A percentile compares a stretch with the other conserved stretches of the same genome.
Conservation (phyloP, 2,888 invertebrate species). For the Odontocerum albicorne region DNA sequence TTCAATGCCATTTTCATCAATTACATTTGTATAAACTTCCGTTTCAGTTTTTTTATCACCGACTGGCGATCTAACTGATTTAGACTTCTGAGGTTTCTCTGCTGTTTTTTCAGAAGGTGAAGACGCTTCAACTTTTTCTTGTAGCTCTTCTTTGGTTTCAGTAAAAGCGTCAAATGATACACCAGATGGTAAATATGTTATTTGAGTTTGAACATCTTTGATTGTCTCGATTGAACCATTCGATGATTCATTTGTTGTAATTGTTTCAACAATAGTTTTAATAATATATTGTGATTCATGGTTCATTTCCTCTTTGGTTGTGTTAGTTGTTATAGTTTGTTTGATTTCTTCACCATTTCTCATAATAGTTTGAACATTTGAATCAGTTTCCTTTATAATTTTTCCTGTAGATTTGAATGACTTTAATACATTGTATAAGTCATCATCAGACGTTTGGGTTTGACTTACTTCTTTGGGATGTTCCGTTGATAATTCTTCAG, state of each 20-base stretch:
- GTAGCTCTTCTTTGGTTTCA: too few relatives aligned
- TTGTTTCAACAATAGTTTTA: slow-evolving; percentile 52
- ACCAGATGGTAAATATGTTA: slow-evolving; percentile 53
- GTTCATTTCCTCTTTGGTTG: slow-evolving; percentile 53
- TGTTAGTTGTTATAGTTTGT: slow-evolving; percentile 40
- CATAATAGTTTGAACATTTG: slow-evolving; percentile 45
- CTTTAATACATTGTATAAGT: slow-evolving; percentile 43
- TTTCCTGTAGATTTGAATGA: slow-evolving; percentile 37
- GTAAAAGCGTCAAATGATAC: slow-evolving; percentile 48
- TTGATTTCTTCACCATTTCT: slow-evolving; percentile 42
- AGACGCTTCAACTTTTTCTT: slow-evolving; percentile 13
- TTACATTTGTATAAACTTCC: slow-evolving; percentile 51
- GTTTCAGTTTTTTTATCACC: slow-evolving; percentile 55
- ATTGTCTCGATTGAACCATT: slow-evolving; percentile 53
- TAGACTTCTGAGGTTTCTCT: neutral
- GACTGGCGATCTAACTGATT: slow-evolving; percentile 45
- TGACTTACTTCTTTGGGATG: slow-evolving; percentile 25
- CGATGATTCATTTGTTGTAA: slow-evolving; percentile 49
- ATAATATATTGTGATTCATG: slow-evolving; percentile 50
- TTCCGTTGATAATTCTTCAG: too few relatives aligned
- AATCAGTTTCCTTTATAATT: slow-evolving; percentile 27
- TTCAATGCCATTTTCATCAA: slow-evolving; percentile 52
- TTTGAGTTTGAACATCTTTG: slow-evolving; percentile 55
- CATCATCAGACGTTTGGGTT: slow-evolving; percentile 39
- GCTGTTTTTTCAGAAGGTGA: slow-evolving; percentile 13